These are phyloP conservation scores for Ridgeia piscesae DNA, from an alignment of 1,140 invertebrate genomes.

Conservation along the genomic window DNA sequence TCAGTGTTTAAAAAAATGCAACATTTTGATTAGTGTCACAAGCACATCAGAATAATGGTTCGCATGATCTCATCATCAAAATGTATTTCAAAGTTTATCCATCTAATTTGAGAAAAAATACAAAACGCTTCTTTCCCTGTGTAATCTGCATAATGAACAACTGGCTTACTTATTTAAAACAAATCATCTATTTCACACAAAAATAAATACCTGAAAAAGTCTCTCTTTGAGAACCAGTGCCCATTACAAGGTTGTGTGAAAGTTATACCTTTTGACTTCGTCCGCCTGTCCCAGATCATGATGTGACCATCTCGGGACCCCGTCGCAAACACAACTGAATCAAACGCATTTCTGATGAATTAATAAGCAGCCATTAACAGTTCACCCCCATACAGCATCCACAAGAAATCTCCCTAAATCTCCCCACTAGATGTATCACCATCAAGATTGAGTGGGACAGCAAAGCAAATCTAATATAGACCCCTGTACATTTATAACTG, in stretches of 20 bases:
- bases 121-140: not conserved
- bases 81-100: not conserved
- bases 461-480: too few relatives aligned
- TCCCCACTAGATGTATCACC: too few relatives aligned
- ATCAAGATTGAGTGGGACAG: too few relatives aligned
- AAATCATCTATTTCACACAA: not conserved
- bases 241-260: not conserved
- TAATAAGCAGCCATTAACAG: too few relatives aligned
- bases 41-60: not conserved
- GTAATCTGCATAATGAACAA: not conserved
- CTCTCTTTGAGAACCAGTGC: not conserved
- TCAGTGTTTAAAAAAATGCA: not conserved
- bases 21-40: not conserved
- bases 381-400: too few relatives aligned
- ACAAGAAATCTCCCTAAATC: too few relatives aligned
- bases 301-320: conserved; percentile 82
- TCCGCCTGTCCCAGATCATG: conserved; percentile 76
- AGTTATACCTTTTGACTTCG: conserved; percentile 54
- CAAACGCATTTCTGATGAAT: not conserved
- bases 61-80: not conserved
- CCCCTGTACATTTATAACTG: too few relatives aligned
- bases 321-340: conserved; percentile 75
- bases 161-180: not conserved
- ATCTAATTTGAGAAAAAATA: not conserved
- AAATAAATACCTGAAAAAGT: not conserved